A percentile compares a stretch with the other conserved stretches of the same genome.
Evolutionary conservation across 2,113 vertebrate species (phyloP).

Genomic region (Perca schrenkii): DNA sequence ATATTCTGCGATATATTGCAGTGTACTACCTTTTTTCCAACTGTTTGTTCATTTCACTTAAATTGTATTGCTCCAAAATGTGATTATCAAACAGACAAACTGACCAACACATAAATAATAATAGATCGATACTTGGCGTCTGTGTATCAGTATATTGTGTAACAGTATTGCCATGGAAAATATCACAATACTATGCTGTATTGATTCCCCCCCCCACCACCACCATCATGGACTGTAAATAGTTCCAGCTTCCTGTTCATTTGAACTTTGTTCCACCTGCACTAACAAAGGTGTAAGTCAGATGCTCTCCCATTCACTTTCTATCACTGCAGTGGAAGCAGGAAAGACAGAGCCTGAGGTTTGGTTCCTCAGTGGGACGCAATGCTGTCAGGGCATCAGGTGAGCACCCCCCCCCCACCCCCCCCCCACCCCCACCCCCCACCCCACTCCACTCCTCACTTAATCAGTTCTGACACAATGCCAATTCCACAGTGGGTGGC

Average conservation of each 20-base stretch:
- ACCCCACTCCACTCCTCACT: constrained; percentile 30
- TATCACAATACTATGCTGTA: too few relatives aligned
- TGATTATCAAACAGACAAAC: too few relatives aligned
- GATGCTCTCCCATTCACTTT: constrained; percentile 58
- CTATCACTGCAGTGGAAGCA: constrained; percentile 47
- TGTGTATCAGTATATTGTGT: too few relatives aligned
- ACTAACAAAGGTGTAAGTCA: constrained; percentile 44
- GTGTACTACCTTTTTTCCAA: too few relatives aligned
- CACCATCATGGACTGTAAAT: constrained; percentile 29
- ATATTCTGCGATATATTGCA: too few relatives aligned
- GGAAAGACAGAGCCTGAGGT: constrained; percentile 65
- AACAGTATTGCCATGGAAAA: too few relatives aligned
- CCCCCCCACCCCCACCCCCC: neutral
- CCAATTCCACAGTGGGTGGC: constrained; percentile 76
- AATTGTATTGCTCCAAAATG: too few relatives aligned
- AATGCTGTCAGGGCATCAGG: constrained; percentile 73
- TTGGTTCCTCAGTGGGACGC: constrained; percentile 57
- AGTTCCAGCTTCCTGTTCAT: constrained; percentile 21
- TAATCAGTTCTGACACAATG: constrained; percentile 79
- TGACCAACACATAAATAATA: too few relatives aligned
- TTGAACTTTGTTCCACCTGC: constrained; percentile 41
- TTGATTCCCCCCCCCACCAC: too few relatives aligned
- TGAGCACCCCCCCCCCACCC: constrained; percentile 53
- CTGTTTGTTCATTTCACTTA: too few relatives aligned
- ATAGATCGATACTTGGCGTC: too few relatives aligned